phyloP scores from a whole-genome alignment of 37 sponge, comb jelly and placozoan species.

The Ephydatia muelleri region DNA sequence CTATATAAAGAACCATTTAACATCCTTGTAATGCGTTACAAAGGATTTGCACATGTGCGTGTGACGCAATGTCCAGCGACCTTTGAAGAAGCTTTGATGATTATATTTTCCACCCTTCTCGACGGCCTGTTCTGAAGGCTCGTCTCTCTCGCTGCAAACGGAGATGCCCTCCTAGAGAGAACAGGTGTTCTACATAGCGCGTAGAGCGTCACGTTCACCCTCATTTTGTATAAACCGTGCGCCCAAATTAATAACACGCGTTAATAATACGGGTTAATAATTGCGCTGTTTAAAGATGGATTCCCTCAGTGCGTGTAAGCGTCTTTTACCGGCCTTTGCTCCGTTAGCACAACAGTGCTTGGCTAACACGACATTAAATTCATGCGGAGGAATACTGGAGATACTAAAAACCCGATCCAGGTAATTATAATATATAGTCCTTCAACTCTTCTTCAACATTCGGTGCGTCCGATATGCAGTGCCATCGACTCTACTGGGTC shows the following conservation, averaged over 20 bases:
- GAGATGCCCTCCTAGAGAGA: conserved; percentile 4
- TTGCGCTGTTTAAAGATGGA: neutral
- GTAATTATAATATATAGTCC: conserved; percentile 11
- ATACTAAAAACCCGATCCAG: conserved; percentile 48
- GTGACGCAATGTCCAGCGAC: neutral
- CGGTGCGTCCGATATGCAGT: conserved; percentile 28
- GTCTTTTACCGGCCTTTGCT: conserved; percentile 33
- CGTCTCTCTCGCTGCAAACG: neutral
- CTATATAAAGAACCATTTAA: conserved; percentile 13
- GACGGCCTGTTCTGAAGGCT: neutral
- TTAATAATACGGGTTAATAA: neutral
- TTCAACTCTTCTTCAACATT: neutral
- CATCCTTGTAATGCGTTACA: neutral
- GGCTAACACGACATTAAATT: conserved; percentile 33
- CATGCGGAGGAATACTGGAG: conserved; percentile 50
- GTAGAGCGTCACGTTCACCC: neutral
- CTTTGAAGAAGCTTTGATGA: conserved; percentile 38
- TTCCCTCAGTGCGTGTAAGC: conserved; percentile 5
- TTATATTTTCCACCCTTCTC: conserved; percentile 27
- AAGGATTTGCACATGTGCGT: neutral
- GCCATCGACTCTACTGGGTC: conserved; percentile 15
- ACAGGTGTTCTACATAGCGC: neutral
- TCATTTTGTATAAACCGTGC: neutral
- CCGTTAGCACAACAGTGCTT: conserved; percentile 61
- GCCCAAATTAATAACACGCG: neutral